phyloP scores from a whole-genome alignment of 2,797 vertebrate species.

The Girardinus metallicus region DNA sequence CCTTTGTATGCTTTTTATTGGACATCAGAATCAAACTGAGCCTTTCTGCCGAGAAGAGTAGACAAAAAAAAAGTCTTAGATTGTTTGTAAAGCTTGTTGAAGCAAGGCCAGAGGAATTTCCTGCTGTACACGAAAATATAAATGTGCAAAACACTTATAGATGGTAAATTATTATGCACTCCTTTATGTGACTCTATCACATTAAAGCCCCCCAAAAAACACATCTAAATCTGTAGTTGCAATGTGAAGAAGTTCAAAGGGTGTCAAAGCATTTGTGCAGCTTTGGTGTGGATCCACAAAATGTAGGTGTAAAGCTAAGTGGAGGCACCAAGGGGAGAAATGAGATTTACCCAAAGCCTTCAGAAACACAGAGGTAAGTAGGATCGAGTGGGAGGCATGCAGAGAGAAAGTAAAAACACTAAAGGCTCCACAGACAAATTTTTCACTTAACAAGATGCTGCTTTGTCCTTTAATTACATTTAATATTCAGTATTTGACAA shows the following conservation, averaged over 20 bases:
- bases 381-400: neutral
- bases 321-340: neutral
- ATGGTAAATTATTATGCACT: neutral
- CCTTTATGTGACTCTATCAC: neutral
- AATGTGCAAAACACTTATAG: neutral
- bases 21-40: too few species aligned
- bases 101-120: neutral
- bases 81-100: neutral
- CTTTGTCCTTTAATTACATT: neutral
- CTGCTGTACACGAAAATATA: neutral
- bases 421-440: neutral
- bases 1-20: neutral
- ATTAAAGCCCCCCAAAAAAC: neutral
- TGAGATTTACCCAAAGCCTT: neutral
- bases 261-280: neutral
- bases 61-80: neutral
- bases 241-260: neutral
- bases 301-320: neutral
- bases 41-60: neutral
- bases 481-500: neutral
- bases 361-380: neutral
- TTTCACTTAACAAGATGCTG: neutral
- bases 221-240: neutral
- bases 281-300: neutral
- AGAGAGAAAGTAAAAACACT: neutral